Evolutionary conservation across 92 coral and sea anemone genomes (phyloP), one percentile per base, ranked within the genome.

Genomic region (Galaxea fascicularis): DNA sequence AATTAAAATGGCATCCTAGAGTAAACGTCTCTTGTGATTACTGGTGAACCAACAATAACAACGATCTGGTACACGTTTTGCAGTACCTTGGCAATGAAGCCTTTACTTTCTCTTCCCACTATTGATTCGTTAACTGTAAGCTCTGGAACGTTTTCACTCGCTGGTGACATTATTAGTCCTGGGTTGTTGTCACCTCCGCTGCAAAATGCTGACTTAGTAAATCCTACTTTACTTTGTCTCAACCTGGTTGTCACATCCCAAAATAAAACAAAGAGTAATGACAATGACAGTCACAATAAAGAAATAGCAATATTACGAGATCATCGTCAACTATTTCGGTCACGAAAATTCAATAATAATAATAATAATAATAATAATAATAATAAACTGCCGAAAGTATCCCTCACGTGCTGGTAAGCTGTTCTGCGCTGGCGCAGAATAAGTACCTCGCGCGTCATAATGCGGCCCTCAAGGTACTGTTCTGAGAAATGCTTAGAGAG

Each of bases 131-230:
- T 67, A 26, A 86, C 80, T 21, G 52, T 20, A 27, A 76, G 77
- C 47, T 27, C 70, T 8, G 64, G 54, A 44, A 35, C 73, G 7
- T 26, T 56, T 14, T 21, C 82, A 4, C 78, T 85, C 52, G 60
- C 41, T 39, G 65, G 56, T 29, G 82, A 64, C 17, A 84, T 15
- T 47, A 78, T 35, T 10, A 89, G 67, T 18, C 92, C 92, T 4
- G 39, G 52, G 53, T 77, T 89, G 79, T 84, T 89, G 45, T 89
- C 89, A 11, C 92, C 89, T 28, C 92, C 92, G 16, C 73, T 74
- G 62, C 92, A 89, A 22, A 39, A 89, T 44, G 30, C 86, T 54
- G 56, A 65, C 63, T 13, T 21, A 24, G 76, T 16, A 79, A 79
- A 31, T 13, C 52, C 3, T 29, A 0, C 29, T 16, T 52, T 65